Conservation (phyloP, 2,888 invertebrate species). For the Hirtodrosophila duncani region DNA sequence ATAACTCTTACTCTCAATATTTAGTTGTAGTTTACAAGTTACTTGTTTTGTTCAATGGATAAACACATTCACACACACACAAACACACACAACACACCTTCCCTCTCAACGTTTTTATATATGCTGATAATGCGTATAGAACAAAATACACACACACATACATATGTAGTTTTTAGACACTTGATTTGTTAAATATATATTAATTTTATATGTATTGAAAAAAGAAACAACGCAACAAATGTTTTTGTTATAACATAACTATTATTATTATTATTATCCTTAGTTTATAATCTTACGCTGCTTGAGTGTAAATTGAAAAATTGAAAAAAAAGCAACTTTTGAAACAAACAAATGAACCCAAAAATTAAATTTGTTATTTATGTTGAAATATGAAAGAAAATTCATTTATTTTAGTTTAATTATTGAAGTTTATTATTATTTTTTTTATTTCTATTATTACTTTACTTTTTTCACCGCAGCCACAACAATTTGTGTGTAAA, state of each 20-base stretch:
- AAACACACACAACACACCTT: too few relatives aligned
- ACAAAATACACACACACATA: background rate
- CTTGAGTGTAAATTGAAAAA: slow-evolving; percentile 10
- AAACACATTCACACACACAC: slow-evolving; percentile 9
- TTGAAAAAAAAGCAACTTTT: slow-evolving; percentile 8
- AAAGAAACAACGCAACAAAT: slow-evolving; percentile 11
- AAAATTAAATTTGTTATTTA: slow-evolving; percentile 22
- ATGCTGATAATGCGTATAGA: too few relatives aligned
- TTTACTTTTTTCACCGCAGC: slow-evolving; percentile 2
- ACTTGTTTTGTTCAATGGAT: slow-evolving; percentile 68
- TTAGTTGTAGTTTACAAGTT: slow-evolving; percentile 43
- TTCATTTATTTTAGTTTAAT: slow-evolving; percentile 15
- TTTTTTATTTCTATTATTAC: slow-evolving; percentile 3
- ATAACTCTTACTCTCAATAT: slow-evolving; percentile 19
- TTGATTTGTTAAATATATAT: slow-evolving; percentile 32
- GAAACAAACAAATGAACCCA: slow-evolving; percentile 17
- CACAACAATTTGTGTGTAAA: slow-evolving; percentile 29
- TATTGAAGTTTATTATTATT: slow-evolving; percentile 33
- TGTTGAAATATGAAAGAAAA: slow-evolving; percentile 20
- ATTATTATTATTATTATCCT: slow-evolving; percentile 8
- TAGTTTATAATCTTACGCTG: slow-evolving; percentile 12
- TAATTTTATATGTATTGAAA: slow-evolving; percentile 40
- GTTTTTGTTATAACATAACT: slow-evolving; percentile 26
- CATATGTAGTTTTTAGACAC: slow-evolving; percentile 32
- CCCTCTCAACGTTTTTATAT: slow-evolving; percentile 1